phyloP scores from a whole-genome alignment of 2,113 vertebrate species.

The Argyrosomus japonicus region DNA sequence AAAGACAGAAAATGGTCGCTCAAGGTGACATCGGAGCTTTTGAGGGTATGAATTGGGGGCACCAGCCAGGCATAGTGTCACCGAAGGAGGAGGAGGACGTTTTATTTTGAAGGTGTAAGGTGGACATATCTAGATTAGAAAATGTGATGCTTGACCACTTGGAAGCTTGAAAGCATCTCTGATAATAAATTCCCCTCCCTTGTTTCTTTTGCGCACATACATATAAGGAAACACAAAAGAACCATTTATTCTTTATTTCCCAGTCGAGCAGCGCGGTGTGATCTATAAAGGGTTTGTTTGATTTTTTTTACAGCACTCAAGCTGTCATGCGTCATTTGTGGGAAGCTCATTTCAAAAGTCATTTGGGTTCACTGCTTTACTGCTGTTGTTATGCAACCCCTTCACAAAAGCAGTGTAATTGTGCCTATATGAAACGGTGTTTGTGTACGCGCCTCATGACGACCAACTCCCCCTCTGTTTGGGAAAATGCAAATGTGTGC shows the following conservation, averaged over 20 bases:
- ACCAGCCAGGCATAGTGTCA: background rate
- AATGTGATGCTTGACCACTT: background rate
- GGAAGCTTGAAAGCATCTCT: constrained; percentile 19
- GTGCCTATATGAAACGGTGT: constrained; percentile 44
- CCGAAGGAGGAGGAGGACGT: background rate
- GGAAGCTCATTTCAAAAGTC: constrained; percentile 70
- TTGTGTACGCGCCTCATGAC: constrained; percentile 35
- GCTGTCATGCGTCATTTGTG: constrained; percentile 71
- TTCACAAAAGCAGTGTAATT: constrained; percentile 45
- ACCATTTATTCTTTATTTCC: constrained; percentile 63
- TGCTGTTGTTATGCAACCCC: constrained; percentile 47
- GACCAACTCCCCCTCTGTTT: constrained; percentile 49
- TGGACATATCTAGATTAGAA: constrained; percentile 2
- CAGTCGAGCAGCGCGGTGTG: constrained; percentile 21
- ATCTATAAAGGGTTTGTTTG: constrained; percentile 57
- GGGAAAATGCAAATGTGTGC: constrained; percentile 64
- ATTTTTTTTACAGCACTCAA: constrained; percentile 70
- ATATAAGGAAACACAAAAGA: constrained; percentile 36
- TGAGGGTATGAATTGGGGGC: constrained; percentile 28
- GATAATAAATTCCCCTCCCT: constrained; percentile 21
- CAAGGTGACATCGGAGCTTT: constrained; percentile 43
- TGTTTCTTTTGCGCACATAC: constrained; percentile 5
- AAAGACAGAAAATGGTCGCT: constrained; percentile 27
- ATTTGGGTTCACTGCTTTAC: constrained; percentile 46
- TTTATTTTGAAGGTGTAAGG: constrained; percentile 4